Base-by-base conservation (phyloP, 2,797 vertebrate genomes). In the Notolabrus celidotus region DNA sequence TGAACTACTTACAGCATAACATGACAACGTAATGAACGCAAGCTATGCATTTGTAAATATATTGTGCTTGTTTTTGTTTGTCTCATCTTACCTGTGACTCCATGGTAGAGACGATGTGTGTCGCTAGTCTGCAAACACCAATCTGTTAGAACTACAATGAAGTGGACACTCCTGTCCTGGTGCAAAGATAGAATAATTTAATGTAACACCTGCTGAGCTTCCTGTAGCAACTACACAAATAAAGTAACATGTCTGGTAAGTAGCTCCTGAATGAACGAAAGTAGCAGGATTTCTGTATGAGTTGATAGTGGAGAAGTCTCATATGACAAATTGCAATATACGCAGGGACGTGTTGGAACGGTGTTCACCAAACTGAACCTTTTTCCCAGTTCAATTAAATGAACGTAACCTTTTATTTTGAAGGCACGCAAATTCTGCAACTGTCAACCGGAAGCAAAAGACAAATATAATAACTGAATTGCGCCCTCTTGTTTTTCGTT, bases 61-160 rank as follows among this genome's bases (percentile, higher is more conserved):
- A 27, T 17, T 17, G 8, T 0, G n/a, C 31, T 10, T 29, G 25
- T 22, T 57, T 65, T 38, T n/a, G n/a, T n/a, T n/a, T n/a, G n/a
- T n/a, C n/a, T 17, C 45, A 31, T 23, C 77, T 59, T 83, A 93
- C 92, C 89, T 82, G 84, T 61, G 84, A 75, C 55, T 83, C 79
- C 92, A 93, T 93, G 51, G 15, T 12, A 46, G 20, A 0, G 7
- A 57, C 38, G 10, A 12, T 54, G 59, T 39, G 56, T 52, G 67
- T 66, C 59, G 61, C 63, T 66, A 7, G 31, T 69, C 34, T 19
- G 7, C 42, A 63, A 55, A 39, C 46, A 10, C 20, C 12, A 31
- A 8, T 3, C 15, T 17, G 41, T 17, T 43, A 15, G 3, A 6
- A 4, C 3, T 33, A 77, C 77, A 83, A 78, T 49, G 10, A 19